Conservation (phyloP, 2,113 vertebrate species). For the Delphinapterus leucas region DNA sequence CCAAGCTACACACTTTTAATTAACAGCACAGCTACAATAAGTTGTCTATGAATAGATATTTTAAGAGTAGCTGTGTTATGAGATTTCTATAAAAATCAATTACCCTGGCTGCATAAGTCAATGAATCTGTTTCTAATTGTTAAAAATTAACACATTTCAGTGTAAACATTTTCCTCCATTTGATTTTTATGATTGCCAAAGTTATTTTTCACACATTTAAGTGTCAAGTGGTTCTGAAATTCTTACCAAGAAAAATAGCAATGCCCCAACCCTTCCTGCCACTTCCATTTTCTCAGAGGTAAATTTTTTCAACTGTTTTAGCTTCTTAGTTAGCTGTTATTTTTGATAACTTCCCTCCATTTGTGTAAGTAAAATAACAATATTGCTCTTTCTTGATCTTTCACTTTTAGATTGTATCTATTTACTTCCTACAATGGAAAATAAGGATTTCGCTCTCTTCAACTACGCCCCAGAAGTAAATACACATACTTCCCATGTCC, state of each 20-base stretch:
- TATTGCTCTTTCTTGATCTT: neutral
- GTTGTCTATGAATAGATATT: neutral
- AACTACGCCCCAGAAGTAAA: neutral
- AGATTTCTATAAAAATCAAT: neutral
- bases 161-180: neutral
- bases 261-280: accelerated
- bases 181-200: neutral
- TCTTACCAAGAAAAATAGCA: neutral
- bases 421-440: neutral
- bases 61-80: neutral
- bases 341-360: neutral
- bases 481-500: neutral
- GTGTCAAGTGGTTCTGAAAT: neutral
- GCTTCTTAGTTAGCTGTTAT: neutral
- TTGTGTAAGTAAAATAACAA: neutral
- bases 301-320: neutral
- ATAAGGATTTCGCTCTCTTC: neutral
- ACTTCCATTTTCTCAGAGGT: neutral
- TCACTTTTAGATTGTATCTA: neutral
- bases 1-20: neutral
- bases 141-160: neutral
- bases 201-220: neutral
- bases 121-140: neutral
- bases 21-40: neutral
- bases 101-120: neutral